Percentiles rank a stretch among this genome's conserved stretches.
Evolutionary conservation across 2,113 vertebrate species (phyloP).

Genomic region (Cercocebus atys): DNA sequence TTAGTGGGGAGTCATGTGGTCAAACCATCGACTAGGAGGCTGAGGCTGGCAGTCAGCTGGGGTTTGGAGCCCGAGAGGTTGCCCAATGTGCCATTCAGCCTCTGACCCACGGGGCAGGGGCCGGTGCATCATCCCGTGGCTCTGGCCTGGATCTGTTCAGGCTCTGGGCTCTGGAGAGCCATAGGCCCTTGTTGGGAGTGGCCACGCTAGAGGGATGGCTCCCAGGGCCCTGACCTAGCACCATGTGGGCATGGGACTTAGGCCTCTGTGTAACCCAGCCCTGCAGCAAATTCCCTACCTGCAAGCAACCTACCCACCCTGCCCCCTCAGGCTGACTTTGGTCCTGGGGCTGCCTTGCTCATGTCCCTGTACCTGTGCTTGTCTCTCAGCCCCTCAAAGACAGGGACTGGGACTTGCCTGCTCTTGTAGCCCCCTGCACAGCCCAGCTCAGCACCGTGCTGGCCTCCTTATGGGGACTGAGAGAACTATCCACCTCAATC

Average conservation of each 20-base stretch:
- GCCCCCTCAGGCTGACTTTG: background rate
- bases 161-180: background rate
- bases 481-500: background rate
- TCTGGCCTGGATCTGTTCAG: background rate
- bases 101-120: background rate
- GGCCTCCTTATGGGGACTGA: background rate
- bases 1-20: background rate
- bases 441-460: background rate
- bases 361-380: background rate
- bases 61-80: background rate
- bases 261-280: background rate
- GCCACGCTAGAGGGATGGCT: background rate
- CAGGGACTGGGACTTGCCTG: too few relatives aligned
- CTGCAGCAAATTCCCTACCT: too few relatives aligned
- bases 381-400: background rate
- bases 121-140: accelerated
- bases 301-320: background rate
- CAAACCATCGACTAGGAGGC: background rate
- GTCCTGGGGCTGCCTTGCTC: background rate
- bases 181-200: background rate
- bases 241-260: background rate
- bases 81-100: background rate
- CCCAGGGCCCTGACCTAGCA: background rate
- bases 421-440: background rate
- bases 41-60: background rate